These are phyloP conservation scores for Tylochromis polylepis DNA, from an alignment of 2,113 vertebrate genomes.

Conservation along the genomic window DNA sequence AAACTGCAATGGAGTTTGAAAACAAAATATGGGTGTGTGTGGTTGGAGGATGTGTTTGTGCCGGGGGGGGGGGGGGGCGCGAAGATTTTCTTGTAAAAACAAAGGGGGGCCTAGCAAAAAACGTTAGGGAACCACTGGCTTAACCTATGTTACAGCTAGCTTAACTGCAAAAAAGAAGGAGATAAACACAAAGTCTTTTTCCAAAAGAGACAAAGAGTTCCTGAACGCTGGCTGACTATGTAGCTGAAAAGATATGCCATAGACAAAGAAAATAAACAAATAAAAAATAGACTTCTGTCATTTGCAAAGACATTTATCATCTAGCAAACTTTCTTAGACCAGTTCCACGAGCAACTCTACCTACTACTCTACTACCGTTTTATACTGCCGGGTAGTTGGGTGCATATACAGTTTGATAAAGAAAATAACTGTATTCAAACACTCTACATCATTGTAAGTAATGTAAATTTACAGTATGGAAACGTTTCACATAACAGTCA, in stretches of 20 bases:
- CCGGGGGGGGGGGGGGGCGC: no score
- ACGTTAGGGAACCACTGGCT: no score
- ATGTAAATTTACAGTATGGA: neutral
- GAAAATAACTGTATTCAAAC: neutral
- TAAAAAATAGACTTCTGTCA: neutral
- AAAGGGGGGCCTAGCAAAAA: no score
- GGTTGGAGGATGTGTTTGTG: no score
- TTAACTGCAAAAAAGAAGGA: neutral
- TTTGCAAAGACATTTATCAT: neutral
- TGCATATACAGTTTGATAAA: fast-evolving
- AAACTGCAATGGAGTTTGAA: no score
- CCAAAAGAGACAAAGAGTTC: neutral
- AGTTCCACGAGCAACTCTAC: neutral
- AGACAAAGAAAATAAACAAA: fast-evolving
- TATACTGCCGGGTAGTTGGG: fast-evolving
- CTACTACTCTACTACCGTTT: neutral
- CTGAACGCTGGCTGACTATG: neutral
- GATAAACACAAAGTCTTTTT: neutral
- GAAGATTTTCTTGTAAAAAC: no score
- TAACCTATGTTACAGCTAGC: no score
- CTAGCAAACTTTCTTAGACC: neutral
- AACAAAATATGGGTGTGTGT: no score
- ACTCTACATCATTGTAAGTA: neutral
- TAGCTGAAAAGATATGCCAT: neutral
- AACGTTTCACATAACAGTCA: neutral